phyloP scores from a whole-genome alignment of 30 jellyfish, hydroid and myxozoan species.

The Phacellophora camtschatica region DNA sequence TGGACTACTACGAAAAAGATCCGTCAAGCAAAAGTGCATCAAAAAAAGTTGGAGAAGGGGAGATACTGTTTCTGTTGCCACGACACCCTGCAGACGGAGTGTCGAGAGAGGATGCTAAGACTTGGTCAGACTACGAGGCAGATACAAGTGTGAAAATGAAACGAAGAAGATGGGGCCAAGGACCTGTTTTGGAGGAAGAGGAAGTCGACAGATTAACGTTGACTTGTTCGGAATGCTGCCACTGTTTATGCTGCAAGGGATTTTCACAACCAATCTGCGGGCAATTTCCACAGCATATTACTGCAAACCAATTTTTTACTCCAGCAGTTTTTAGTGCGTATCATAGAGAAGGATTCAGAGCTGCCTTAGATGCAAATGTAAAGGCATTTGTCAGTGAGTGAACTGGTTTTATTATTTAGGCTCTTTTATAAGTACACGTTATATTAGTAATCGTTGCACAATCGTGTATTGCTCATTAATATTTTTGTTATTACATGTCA shows the following conservation, averaged over 20 bases:
- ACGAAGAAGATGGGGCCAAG: slow-evolving; percentile 60
- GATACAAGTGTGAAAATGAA: slow-evolving; percentile 43
- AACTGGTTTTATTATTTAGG: background rate
- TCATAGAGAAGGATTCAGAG: slow-evolving; percentile 77
- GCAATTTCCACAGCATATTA: slow-evolving; percentile 68
- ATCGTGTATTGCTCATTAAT: too few species aligned
- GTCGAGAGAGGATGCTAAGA: background rate
- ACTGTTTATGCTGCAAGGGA: slow-evolving; percentile 25
- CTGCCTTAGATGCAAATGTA: slow-evolving; percentile 42
- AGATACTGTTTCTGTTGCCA: slow-evolving; percentile 36
- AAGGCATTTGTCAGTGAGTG: background rate
- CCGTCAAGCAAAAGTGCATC: background rate
- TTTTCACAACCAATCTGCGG: slow-evolving; percentile 70
- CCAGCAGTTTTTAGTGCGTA: slow-evolving; percentile 73
- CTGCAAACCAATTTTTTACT: slow-evolving; percentile 78
- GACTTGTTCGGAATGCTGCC: slow-evolving; percentile 67
- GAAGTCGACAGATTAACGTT: slow-evolving; percentile 61
- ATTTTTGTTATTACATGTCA: too few species aligned
- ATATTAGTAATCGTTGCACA: too few species aligned
- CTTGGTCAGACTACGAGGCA: slow-evolving; percentile 44
- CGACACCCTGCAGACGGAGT: slow-evolving; percentile 64
- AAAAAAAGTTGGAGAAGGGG: slow-evolving; percentile 57
- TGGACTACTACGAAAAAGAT: slow-evolving; percentile 55
- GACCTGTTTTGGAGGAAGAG: slow-evolving; percentile 34
- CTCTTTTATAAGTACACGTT: too few species aligned